Evolutionary conservation across 2,888 invertebrate species (phyloP), one percentile per base, ranked within the genome.

Genomic region (Tachina grossa): DNA sequence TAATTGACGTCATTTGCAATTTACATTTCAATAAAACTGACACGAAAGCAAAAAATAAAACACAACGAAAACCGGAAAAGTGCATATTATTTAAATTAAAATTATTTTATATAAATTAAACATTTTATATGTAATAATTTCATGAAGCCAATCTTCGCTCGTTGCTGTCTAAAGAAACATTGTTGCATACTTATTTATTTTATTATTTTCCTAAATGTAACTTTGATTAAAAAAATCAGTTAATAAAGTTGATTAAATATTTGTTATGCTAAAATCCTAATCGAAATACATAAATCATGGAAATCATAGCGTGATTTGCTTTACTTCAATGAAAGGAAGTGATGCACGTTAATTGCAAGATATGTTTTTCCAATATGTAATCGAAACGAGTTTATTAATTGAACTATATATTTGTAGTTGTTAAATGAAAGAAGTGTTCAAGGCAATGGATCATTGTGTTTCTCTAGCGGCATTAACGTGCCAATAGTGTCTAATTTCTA

Each of bases 1-100:
- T 74, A 76, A 81, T 81, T 81, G 66, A 72, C 84, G 81, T 81
- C 84, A 81, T 77, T 68, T 59, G 3, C 47, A 80, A 53, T 51
- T 76, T 76, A 57, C 63, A 78, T 66, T 63, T 78, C 6, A 61
- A 68, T 69, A 57, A 11, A 45, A 47, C 10, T 72, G 68, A 74
- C 43, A 19, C 41, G n/a, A 1, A 22, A 0, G 72, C 22, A 45
- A 5, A 63, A 10, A 41, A 4, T n/a, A 49, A 5, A 41, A 49
- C 16, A 43, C 5, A 55, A 2, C 16, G 59, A 10, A 14, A 63
- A 1, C 8, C 59, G 39, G 31, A 57, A 45, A 57, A 22, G 31
- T 47, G 39, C 11, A 74, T 31, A 57, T 16, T 49, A 43, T 59
- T 61, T 68, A 31, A 45, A 53, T 75, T 51, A 11, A 75, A 75